A percentile compares a stretch with the other conserved stretches of the same genome.
Evolutionary conservation across 1,140 invertebrate species (phyloP).

Genomic region (Mactra quadrangularis): DNA sequence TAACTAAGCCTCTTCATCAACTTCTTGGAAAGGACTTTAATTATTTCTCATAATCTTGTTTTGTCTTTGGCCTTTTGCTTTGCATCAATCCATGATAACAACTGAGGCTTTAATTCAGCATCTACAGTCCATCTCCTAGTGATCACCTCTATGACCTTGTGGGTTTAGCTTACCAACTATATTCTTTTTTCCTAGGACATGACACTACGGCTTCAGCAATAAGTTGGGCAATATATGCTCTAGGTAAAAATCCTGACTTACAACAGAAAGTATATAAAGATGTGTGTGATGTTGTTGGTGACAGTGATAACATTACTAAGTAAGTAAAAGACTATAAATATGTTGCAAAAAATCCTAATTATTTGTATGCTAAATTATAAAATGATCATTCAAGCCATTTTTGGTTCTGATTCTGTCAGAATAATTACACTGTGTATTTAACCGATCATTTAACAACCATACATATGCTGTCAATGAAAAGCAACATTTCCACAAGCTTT

Average conservation of each 20-base stretch:
- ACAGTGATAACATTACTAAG: neutral
- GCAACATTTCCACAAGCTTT: no score
- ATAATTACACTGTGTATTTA: neutral
- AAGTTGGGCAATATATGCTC: slow-evolving; percentile 28
- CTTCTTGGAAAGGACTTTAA: no score
- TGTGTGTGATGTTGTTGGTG: neutral
- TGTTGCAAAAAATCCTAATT: no score
- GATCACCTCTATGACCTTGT: no score
- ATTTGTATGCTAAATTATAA: neutral
- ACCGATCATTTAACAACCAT: no score
- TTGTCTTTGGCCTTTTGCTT: no score
- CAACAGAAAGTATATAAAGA: slow-evolving; percentile 51
- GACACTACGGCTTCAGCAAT: slow-evolving; percentile 34
- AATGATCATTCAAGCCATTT: neutral
- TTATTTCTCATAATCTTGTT: no score
- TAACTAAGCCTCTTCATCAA: no score
- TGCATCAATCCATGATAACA: no score
- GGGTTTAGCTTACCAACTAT: neutral
- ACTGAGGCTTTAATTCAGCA: neutral
- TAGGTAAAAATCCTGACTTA: slow-evolving; percentile 8
- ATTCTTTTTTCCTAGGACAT: slow-evolving; percentile 29
- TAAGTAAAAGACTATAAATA: no score
- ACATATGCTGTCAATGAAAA: no score
- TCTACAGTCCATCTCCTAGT: no score
- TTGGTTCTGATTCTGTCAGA: neutral